Evolutionary conservation across 2,888 invertebrate genomes (phyloP).

Genomic region (Megastigmus dorsalis): DNA sequence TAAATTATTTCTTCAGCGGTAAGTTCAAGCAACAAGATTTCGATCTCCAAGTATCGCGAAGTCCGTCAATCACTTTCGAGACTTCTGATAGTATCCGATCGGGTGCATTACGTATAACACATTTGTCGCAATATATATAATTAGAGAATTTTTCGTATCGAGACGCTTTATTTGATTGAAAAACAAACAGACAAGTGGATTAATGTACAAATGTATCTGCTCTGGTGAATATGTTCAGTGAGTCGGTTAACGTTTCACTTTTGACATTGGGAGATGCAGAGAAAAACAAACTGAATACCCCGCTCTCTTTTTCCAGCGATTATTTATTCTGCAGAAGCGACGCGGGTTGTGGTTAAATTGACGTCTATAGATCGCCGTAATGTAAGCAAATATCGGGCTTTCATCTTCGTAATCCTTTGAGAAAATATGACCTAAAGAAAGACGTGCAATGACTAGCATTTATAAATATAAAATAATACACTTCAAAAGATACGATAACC

Average conservation of each 20-base stretch:
- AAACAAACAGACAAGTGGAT: not conserved
- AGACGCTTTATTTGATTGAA: too few relatives aligned
- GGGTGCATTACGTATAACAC: not conserved
- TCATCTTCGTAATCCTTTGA: too few relatives aligned
- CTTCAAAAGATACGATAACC: too few relatives aligned
- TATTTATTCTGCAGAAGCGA: not conserved
- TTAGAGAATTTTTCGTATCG: constrained; percentile 9
- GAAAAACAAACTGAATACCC: not conserved
- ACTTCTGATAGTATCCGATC: not conserved
- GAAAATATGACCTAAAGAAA: too few relatives aligned
- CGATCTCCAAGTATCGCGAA: too few relatives aligned
- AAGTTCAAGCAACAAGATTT: too few relatives aligned
- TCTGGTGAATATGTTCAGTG: not conserved
- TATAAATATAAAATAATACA: too few relatives aligned
- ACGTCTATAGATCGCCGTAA: not conserved
- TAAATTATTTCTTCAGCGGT: too few relatives aligned
- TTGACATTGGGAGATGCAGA: not conserved
- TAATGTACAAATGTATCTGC: not conserved
- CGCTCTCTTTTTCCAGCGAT: not conserved
- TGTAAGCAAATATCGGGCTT: not conserved
- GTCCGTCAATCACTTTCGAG: constrained; percentile 1
- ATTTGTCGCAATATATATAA: constrained; percentile 12
- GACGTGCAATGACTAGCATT: too few relatives aligned
- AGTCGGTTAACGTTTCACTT: not conserved
- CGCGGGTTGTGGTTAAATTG: not conserved